Conservation (phyloP, 30 jellyfish, hydroid and myxozoan species). For the Chironex yamaguchii region DNA sequence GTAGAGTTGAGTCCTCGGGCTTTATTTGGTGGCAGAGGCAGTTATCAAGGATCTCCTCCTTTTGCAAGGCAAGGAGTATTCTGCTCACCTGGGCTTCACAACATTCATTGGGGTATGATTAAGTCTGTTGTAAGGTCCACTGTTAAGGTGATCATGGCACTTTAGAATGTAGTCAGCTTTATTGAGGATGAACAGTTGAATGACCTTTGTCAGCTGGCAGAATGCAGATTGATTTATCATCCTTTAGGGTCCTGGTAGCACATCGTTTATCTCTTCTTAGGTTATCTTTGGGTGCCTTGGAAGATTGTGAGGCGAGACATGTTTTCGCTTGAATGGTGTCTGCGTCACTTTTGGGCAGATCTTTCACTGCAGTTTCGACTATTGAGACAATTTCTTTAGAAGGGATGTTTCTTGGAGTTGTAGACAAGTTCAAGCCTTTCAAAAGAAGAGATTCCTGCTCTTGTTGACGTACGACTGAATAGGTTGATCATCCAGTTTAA, state of each 20-base stretch:
- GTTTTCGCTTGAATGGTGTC: not conserved
- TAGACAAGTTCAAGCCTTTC: not conserved
- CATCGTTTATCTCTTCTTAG: not conserved
- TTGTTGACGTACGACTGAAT: not conserved
- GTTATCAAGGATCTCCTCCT: not conserved
- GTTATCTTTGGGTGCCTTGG: not conserved
- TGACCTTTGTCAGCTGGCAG: too few relatives aligned
- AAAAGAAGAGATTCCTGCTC: not conserved
- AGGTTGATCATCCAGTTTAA: too few relatives aligned
- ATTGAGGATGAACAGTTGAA: too few relatives aligned
- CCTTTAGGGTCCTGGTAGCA: not conserved
- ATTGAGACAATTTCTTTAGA: not conserved
- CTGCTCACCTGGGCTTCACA: too few relatives aligned
- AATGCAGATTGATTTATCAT: not conserved
- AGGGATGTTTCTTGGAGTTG: not conserved
- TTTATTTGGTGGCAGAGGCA: not conserved
- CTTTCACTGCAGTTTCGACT: too few relatives aligned
- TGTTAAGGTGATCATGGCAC: not conserved
- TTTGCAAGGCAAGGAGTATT: not conserved
- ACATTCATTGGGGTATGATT: not conserved
- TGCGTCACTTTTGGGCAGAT: too few relatives aligned
- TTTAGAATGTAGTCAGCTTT: not conserved
- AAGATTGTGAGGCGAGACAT: not conserved
- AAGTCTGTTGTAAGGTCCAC: not conserved
- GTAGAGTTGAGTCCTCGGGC: not conserved